Base-by-base conservation (phyloP, 2,888 invertebrate species). In the Torymus tubicola region DNA sequence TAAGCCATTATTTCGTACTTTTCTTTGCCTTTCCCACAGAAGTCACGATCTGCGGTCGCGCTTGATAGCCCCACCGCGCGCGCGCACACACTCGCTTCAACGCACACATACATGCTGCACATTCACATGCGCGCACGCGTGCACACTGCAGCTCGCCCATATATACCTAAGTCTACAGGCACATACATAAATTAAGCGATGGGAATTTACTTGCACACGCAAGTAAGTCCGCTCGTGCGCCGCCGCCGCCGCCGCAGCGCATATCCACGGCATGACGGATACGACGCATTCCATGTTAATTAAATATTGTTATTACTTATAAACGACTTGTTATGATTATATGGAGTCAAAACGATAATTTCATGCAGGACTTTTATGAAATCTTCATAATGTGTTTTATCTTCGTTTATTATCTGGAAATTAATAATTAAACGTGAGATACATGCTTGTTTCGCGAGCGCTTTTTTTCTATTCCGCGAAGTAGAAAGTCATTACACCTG, bases 11-110 rank as follows among this genome's bases (percentile, higher is more conserved):
- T 82, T 82, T 82, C 78, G 80, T 81, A 88, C 87, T 86, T 87
- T 88, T 85, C 88, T 89, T 87, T 86, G 86, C 87, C 87, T 90
- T 90, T 90, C 90, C 90, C 90, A 90, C 90, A 90, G 87, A 87
- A 90, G 90, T 90, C 89, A 90, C 88, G 90, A 90, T 90, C 88
- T 88, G 89, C 87, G 89, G 90, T 89, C 89, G 88, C 89, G 89
- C 87, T 89, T 89, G 89, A 90, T 89, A 89, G 87, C 87, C 86
- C 86, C 85, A 85, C 86, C 86, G 74, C 84, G 31, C 31, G 31
- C 31, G 42, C 42, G 31, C 31, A 4, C 31, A 8, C 42, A 42
- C 42, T 42, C 50, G 64, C 64, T 16, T 64, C 16, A 16, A 64
- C 31, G 64, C 64, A 42, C 64, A 64, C 64, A 42, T 42, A 31